Base-by-base conservation (phyloP, 2,888 invertebrate genomes). In the Sinhomidia bicolor region DNA sequence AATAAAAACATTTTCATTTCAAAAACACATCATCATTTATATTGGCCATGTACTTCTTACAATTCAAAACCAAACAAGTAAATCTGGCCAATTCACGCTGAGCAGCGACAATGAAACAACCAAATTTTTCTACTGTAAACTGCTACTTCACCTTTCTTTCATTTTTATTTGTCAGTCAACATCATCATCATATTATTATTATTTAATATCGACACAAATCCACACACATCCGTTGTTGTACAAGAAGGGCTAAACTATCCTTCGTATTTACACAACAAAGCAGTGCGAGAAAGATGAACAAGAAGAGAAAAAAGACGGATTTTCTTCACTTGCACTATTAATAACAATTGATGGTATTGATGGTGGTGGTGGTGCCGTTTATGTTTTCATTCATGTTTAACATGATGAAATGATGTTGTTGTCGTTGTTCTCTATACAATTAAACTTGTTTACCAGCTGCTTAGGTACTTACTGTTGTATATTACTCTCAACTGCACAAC, bases 61-160 rank as follows among this genome's bases (percentile, higher is more conserved):
- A 1, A 65, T 65, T 29, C 14, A 20, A 65, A 17, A 65, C 71
- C n/a, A n/a, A n/a, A n/a, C n/a, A n/a, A n/a, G n/a, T n/a, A n/a
- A n/a, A n/a, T n/a, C n/a, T n/a, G n/a, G n/a, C n/a, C 47, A 23
- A 81, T 62, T 83, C 86, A 76, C 57, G 89, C 89, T 90, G 89
- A 62, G 89, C 83, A 78, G 86, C 68, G 74, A 90, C 88, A 88
- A 89, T 78, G 85, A 86, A 65, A 62, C n/a, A n/a, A n/a, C n/a
- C n/a, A n/a, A n/a, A n/a, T n/a, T n/a, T n/a, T n/a, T n/a, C n/a
- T n/a, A n/a, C n/a, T n/a, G n/a, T n/a, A n/a, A n/a, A n/a, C n/a
- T 78, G 65, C 89, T 84, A 84, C 79, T 79, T 84, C 81, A 88
- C 84, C 88, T 81, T 84, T 85, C 84, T 20, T 47, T 44, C 51